Evolutionary conservation across 2,113 vertebrate species (phyloP).

Genomic region (Poecilia latipinna): DNA sequence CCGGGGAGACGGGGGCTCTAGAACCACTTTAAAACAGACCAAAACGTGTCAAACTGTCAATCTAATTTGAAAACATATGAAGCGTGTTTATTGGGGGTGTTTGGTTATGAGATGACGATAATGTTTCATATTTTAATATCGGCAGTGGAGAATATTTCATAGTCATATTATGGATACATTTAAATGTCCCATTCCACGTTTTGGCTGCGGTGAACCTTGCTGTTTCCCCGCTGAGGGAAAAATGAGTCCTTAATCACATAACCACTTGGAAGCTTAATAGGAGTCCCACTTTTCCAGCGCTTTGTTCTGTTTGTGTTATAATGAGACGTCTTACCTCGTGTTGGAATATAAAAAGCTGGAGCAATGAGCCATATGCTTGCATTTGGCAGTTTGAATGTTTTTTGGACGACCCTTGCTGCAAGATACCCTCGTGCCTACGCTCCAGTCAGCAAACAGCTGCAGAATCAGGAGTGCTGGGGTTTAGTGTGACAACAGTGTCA

Average conservation of each 20-base stretch:
- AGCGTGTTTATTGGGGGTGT: neutral
- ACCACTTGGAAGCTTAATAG: neutral
- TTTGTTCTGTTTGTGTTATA: neutral
- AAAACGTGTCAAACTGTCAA: neutral
- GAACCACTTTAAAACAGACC: neutral
- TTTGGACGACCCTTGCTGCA: slow-evolving; percentile 7
- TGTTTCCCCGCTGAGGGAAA: neutral
- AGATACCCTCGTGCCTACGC: slow-evolving; percentile 42
- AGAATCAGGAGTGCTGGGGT: slow-evolving; percentile 23
- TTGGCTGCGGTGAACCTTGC: neutral
- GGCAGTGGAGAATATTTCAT: neutral
- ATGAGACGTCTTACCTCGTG: neutral
- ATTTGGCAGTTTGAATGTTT: neutral
- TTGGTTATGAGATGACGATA: neutral
- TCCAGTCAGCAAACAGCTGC: slow-evolving; percentile 27
- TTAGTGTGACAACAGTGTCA: neutral
- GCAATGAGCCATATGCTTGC: neutral
- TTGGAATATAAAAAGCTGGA: neutral
- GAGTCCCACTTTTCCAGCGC: neutral
- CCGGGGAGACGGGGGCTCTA: neutral
- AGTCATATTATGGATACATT: neutral
- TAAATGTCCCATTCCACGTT: neutral
- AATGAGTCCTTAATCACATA: neutral
- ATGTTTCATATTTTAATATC: neutral
- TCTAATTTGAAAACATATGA: neutral